Evolutionary conservation across 2,797 vertebrate species (phyloP), one percentile per base, ranked within the genome.

Genomic region (Alauda arvensis): DNA sequence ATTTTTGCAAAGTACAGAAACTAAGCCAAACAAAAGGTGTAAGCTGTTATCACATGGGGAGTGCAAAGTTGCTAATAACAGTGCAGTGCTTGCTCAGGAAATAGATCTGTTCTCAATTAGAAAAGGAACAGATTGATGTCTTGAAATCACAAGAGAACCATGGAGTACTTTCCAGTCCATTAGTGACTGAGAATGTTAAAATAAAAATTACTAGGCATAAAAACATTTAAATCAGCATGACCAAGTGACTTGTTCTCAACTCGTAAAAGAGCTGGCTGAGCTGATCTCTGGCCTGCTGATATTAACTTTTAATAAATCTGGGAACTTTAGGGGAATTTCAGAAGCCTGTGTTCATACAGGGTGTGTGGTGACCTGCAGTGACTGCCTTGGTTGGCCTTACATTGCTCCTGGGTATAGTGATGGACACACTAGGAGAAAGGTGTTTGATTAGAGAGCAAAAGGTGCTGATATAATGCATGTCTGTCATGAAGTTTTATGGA

Each of bases 181-280:
- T 95, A 95, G 87, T 65, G 83, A 49, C 67, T 77, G 68, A 82
- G 65, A 83, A 74, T 71, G 46, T 89, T 93, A 90, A 92, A 91
- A 78, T 66, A 90, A 83, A 92, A 93, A 92, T 90, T 83, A 57
- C 84, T 83, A 69, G 77, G 71, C 90, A 90, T 95, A 94, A 91
- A 93, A 93, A 85, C 66, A 92, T 93, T 81, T 74, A 91, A 91
- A 91, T 94, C 90, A 68, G 43, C 46, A 79, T 56, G 79, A 57
- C 56, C 45, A 62, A 63, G 65, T 88, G 69, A 87, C 87, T 92
- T 87, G 77, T 89, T 87, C 87, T 91, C 46, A 68, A 16, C 51
- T 91, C 61, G 65, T 91, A 17, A 83, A 92, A 94, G 74, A 76
- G 77, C 74, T 89, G 87, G 21, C 57, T 92, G 83, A 85, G 65